phyloP scores from a whole-genome alignment of 2,113 vertebrate genomes.

The Urocolius indicus region DNA sequence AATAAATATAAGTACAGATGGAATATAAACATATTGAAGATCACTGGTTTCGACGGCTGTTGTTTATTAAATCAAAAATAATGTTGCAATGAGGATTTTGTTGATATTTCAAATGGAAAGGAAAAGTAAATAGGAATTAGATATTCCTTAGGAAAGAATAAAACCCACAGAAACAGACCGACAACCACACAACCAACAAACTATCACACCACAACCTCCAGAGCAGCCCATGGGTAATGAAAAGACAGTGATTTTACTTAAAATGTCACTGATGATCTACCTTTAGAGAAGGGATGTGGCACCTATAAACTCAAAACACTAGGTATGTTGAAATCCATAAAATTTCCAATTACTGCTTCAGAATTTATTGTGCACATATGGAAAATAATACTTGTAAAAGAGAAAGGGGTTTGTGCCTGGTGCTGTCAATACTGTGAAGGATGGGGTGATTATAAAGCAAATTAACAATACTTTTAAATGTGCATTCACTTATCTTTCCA shows the following conservation, averaged over 20 bases:
- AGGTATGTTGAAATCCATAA: slow-evolving; percentile 82
- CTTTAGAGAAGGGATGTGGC: slow-evolving; percentile 60
- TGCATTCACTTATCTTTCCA: slow-evolving; percentile 93
- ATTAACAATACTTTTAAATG: slow-evolving; percentile 93
- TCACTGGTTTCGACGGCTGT: neutral
- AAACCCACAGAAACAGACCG: neutral
- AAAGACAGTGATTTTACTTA: neutral
- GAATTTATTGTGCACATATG: slow-evolving; percentile 87
- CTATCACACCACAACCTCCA: neutral
- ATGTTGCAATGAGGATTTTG: neutral
- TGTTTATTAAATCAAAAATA: slow-evolving; percentile 54
- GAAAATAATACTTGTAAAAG: slow-evolving; percentile 89
- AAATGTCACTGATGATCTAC: slow-evolving; percentile 59
- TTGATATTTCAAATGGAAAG: slow-evolving; percentile 24
- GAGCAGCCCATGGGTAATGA: neutral
- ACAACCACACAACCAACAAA: neutral
- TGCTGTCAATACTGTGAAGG: slow-evolving; percentile 90
- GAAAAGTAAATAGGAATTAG: slow-evolving; percentile 19
- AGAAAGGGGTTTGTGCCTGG: slow-evolving; percentile 85
- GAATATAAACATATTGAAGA: slow-evolving; percentile 62
- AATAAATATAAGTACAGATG: slow-evolving; percentile 68
- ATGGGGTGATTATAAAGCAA: slow-evolving; percentile 91
- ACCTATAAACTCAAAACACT: slow-evolving; percentile 74
- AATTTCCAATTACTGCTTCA: slow-evolving; percentile 85
- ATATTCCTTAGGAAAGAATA: neutral